Evolutionary conservation across 2,797 vertebrate genomes (phyloP), one percentile per base, ranked within the genome.

Genomic region (Anolis apletophallus): DNA sequence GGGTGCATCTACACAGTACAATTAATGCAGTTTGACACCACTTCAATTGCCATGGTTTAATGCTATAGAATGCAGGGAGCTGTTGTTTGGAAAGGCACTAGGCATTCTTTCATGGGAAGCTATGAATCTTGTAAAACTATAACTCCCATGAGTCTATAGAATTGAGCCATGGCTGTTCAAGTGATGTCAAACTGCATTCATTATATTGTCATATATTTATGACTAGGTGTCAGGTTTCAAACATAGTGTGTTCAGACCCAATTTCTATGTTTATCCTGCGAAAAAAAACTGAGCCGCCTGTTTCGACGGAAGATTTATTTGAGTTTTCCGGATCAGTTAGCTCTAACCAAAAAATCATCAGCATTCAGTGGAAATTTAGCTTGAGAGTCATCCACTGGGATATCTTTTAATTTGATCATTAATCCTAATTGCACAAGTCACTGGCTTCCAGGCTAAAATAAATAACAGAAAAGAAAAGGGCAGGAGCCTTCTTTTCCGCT

Each of bases 381-480:
- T 87, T 57, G 16, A 85, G 80, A 85, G 1, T 81, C 55, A 78
- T 46, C 23, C 82, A 78, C 52, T 76, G 83, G 82, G 78, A 85
- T 84, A 86, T 1, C 4, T 93, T 90, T 89, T 84, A 87, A 91
- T 92, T 90, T 90, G 73, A 83, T 87, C 1, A 0, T 88, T 94
- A 92, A 91, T 92, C 82, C 36, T 89, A 92, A 92, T 89, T 92
- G 73, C 32, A 91, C 79, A 92, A 81, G 5, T 40, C 29, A 86
- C 59, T 78, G 84, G n/a, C n/a, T 93, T 3, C n/a, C 78, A 88
- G 0, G 1, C 3, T 86, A 89, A 92, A 92, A 87, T 55, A 91
- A 92, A 91, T 9, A 90, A 1, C 13, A 84, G 54, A 67, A 64
- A 32, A 89, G 74, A 86, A 91, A 92, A 89, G 61, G 57, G 40